Base-by-base conservation (phyloP, 2,797 vertebrate species). In the Apogon hyalosoma region DNA sequence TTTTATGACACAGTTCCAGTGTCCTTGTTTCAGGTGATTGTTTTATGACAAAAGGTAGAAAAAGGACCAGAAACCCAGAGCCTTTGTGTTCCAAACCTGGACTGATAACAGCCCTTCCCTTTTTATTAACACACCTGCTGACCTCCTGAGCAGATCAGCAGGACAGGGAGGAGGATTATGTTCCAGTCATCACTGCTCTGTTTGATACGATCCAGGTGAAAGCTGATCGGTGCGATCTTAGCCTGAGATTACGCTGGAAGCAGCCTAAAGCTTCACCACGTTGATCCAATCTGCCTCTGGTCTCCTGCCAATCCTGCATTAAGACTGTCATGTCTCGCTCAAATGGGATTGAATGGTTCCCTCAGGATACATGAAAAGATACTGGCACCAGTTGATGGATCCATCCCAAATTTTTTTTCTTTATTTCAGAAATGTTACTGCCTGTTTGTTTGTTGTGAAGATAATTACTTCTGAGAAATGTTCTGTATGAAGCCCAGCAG, bases 211-310 rank as follows among this genome's bases (percentile, higher is more conserved):
- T 18, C 15, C 15, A 19, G 36, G 47, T 13, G 33, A 24, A 39
- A 39, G 48, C 24, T 54, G 42, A 48, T 51, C 40, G 0, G 6
- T 24, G 18, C 11, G 42, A 66, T 50, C 38, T 49, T 14, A 50
- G 11, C 19, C 1, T 41, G 11, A 41, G 40, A 12, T 4, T 41
- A 41, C 15, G 7, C 38, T 11, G 18, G 33, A 39, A 54, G 33
- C 51, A 13, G 16, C 51, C 19, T 39, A 36, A 15, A 2, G 21
- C 21, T 24, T 24, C 21, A 4, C 21, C 21, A 36, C 49, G 16
- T 31, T 41, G 40, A 39, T 53, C 51, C 51, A 53, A 36, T 39
- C 33, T 4, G 49, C n/a, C 24, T 51, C 12, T 51, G 14, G 13
- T 31, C 49, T n/a, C 2, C 6, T 11, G 21, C 19, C 49, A 51